Percentiles rank a stretch among this genome's conserved stretches.
Conservation (phyloP, 2,113 vertebrate species). For the Bubalus kerabau region DNA sequence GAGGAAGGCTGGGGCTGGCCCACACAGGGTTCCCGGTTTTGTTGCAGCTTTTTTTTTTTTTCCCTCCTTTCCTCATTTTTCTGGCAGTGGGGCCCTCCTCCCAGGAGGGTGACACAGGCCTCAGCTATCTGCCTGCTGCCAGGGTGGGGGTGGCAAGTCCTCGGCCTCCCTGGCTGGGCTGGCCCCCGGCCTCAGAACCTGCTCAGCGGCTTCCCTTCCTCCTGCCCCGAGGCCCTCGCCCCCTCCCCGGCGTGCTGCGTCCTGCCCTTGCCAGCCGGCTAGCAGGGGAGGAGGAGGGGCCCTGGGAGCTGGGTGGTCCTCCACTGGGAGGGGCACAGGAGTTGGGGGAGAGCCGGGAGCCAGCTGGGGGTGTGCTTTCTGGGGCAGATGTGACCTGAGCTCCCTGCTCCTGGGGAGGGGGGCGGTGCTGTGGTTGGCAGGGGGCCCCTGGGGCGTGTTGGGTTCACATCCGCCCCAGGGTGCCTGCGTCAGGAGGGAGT, state of each 20-base stretch:
- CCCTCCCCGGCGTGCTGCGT: background rate
- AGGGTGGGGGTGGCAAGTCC: conserved; percentile 36
- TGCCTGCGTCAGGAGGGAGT: conserved; percentile 25
- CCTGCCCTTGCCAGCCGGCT: background rate
- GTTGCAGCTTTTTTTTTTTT: background rate
- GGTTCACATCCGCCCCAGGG: conserved; percentile 32
- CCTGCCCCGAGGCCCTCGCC: fast-evolving
- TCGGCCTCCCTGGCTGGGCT: background rate
- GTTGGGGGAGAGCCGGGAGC: fast-evolving
- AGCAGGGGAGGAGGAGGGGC: background rate
- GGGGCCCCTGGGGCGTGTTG: background rate
- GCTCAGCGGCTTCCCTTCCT: background rate
- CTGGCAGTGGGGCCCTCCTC: background rate
- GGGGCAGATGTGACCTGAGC: background rate
- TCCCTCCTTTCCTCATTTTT: background rate
- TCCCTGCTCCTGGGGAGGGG: background rate
- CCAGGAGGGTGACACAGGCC: conserved; percentile 54
- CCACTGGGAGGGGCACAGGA: fast-evolving
- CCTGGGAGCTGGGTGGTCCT: conserved; percentile 17
- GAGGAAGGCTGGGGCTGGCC: conserved; percentile 11
- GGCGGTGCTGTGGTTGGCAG: background rate
- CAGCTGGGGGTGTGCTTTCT: background rate
- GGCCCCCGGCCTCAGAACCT: conserved; percentile 7
- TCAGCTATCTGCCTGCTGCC: background rate
- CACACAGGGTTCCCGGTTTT: conserved; percentile 13